A percentile compares a stretch with the other conserved stretches of the same genome.
phyloP scores from a whole-genome alignment of 2,888 invertebrate genomes.

The Polylopha cassiicola region DNA sequence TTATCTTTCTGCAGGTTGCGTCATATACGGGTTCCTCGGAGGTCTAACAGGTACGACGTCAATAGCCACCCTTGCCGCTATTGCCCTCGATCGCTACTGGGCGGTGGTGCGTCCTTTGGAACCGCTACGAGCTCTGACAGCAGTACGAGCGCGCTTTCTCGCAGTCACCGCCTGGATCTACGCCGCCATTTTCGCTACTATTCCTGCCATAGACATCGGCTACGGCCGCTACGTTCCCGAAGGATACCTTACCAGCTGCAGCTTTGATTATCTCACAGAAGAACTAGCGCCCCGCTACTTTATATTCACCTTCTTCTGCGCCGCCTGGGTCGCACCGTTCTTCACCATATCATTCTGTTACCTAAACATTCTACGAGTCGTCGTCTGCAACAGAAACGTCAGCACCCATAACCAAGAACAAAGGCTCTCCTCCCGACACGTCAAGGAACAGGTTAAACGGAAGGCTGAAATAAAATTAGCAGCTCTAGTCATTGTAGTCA shows the following conservation, averaged over 20 bases:
- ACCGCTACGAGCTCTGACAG: constrained; percentile 79
- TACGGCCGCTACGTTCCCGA: constrained; percentile 88
- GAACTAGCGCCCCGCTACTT: constrained; percentile 79
- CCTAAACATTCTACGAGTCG: constrained; percentile 81
- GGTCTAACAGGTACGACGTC: constrained; percentile 89
- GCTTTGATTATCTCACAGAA: constrained; percentile 89
- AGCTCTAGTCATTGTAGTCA: constrained; percentile 81
- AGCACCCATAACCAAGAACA: constrained; percentile 64
- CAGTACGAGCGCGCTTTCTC: constrained; percentile 78
- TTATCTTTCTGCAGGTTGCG: constrained; percentile 82
- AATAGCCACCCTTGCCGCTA: constrained; percentile 87
- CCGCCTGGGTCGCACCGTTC: constrained; percentile 86
- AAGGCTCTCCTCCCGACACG: constrained; percentile 72
- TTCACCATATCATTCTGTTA: constrained; percentile 84
- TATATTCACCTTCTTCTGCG: constrained; percentile 85
- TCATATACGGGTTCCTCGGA: constrained; percentile 87
- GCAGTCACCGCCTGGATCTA: constrained; percentile 85
- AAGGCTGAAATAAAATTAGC: constrained; percentile 85
- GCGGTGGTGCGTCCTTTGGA: constrained; percentile 88
- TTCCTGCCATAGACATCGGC: constrained; percentile 84
- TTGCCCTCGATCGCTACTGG: constrained; percentile 88
- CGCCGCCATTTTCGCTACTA: constrained; percentile 80
- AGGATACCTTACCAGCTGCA: constrained; percentile 89
- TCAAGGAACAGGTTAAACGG: constrained; percentile 79
- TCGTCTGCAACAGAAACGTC: constrained; percentile 71